Evolutionary conservation across 1,140 invertebrate genomes (phyloP), one percentile per base, ranked within the genome.

Genomic region (Sesamia nonagrioides): DNA sequence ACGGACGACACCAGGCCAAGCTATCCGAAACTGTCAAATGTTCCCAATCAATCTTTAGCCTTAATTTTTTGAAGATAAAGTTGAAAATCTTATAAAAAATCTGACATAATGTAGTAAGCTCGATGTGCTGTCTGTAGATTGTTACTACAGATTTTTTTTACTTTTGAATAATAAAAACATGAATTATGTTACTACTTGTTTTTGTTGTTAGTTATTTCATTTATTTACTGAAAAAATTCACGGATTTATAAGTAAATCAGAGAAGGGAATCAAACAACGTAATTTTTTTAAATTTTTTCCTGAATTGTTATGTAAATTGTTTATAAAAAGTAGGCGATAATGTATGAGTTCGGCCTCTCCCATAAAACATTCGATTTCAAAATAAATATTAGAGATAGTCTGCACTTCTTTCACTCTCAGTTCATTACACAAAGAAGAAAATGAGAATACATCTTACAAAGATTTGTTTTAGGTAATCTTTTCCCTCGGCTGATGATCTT

Each of bases 311-410:
- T 21, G 18, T 45, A 56, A 18, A 56, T 56, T 56, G 18, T 56
- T 9, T 21, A 52, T 7, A 52, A 15, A n/a, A 52, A 7, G 15
- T 18, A 7, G 7, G 6, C n/a, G n/a, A n/a, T n/a, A n/a, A n/a
- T n/a, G n/a, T 7, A 8, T 56, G 21, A 11, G 21, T 11, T 11
- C 21, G 21, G 50, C n/a, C 54, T 21, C 56, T 33, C 0, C 13
- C 27, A 61, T 7, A 61, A 33, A 61, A 61, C 58, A 61, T 37
- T 37, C 33, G 33, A 37, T 13, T 61, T 61, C 33, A 56, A 61
- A 21, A 37, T 61, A 61, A 61, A 61, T 13, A 61, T 2, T 54
- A n/a, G 1, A 15, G 27, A 27, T 35, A 7, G 13, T 61, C 58
- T 61, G 58, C 11, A 35, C 15, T 61, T 35, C 33, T 15, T 61